phyloP scores from a whole-genome alignment of 2,797 vertebrate species.

The Glyptemys insculpta region DNA sequence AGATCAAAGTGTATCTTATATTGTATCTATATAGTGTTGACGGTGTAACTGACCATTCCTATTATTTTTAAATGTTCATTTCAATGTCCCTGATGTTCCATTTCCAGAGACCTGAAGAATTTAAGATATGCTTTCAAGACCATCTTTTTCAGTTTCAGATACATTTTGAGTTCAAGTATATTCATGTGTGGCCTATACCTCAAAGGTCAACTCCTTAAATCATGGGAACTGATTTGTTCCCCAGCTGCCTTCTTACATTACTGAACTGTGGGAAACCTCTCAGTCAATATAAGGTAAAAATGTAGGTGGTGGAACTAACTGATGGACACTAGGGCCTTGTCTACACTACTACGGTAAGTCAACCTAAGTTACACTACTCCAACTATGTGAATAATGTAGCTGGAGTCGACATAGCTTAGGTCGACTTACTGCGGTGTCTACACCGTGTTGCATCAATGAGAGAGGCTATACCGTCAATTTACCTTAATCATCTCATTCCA shows the following conservation, averaged over 20 bases:
- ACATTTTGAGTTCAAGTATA: neutral
- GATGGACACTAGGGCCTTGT: neutral
- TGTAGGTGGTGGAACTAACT: neutral
- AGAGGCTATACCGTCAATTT: too few relatives aligned
- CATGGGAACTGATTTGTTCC: neutral
- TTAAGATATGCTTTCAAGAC: neutral
- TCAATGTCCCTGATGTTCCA: neutral
- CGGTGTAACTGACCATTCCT: neutral
- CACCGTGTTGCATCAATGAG: too few relatives aligned
- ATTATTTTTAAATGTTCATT: neutral
- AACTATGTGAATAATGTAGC: too few relatives aligned
- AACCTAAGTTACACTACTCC: too few relatives aligned
- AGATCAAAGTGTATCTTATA: neutral
- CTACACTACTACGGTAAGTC: too few relatives aligned
- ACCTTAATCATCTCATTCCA: too few relatives aligned
- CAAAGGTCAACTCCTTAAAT: neutral
- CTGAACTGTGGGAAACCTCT: neutral
- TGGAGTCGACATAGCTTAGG: too few relatives aligned
- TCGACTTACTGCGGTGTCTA: too few relatives aligned
- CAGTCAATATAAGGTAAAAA: neutral
- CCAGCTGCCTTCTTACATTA: neutral
- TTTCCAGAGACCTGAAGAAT: neutral
- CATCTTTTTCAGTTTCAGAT: neutral
- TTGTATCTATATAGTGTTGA: neutral
- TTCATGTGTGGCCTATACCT: neutral